Conservation (phyloP, 2,888 invertebrate genomes). For the Rhimphoctona megacephalus region DNA sequence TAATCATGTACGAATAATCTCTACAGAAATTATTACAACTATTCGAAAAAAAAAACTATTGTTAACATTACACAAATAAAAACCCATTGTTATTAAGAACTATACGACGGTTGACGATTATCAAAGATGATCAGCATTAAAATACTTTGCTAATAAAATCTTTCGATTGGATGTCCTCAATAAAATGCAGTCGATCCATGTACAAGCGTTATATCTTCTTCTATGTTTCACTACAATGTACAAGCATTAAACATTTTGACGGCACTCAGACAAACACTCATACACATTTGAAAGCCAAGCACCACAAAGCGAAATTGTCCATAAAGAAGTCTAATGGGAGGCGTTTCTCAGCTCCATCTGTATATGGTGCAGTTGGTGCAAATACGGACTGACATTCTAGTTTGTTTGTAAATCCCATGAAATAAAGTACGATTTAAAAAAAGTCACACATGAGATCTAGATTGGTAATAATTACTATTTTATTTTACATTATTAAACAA, state of each 20-base stretch:
- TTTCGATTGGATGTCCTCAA: neutral
- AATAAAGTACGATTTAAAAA: neutral
- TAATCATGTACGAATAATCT: neutral
- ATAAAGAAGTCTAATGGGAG: constrained; percentile 27
- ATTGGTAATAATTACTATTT: neutral
- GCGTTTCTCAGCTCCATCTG: neutral
- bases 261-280: constrained; percentile 15
- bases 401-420: neutral
- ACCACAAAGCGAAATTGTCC: constrained; percentile 34
- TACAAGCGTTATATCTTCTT: constrained; percentile 4
- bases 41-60: neutral
- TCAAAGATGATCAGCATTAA: neutral
- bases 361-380: neutral
- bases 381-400: neutral
- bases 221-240: neutral
- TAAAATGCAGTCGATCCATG: neutral
- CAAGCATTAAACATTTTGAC: neutral
- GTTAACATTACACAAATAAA: neutral
- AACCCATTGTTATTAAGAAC: neutral
- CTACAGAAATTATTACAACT: neutral
- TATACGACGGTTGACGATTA: neutral
- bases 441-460: neutral
- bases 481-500: neutral
- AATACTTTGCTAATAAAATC: neutral
- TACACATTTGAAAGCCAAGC: constrained; percentile 17